Evolutionary conservation across 2,113 vertebrate genomes (phyloP).

Genomic region (Clarias macrocephalus): DNA sequence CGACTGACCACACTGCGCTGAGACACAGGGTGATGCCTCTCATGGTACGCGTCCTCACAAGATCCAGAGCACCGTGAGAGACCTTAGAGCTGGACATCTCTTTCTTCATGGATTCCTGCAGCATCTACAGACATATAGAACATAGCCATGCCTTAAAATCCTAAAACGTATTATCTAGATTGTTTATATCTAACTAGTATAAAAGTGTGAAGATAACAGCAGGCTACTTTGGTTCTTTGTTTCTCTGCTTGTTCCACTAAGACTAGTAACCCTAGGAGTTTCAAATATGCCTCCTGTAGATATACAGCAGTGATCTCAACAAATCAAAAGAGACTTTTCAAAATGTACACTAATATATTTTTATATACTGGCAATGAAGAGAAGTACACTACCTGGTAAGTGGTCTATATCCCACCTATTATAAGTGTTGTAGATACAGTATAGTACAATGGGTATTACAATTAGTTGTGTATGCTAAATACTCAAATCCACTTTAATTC

Average conservation of each 20-base stretch:
- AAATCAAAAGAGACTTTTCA: neutral
- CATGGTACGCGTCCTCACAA: constrained; percentile 71
- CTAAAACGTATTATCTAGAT: neutral
- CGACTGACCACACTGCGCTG: constrained; percentile 72
- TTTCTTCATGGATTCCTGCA: constrained; percentile 76
- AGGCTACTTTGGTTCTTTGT: neutral
- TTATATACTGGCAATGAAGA: neutral
- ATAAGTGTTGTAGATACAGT: neutral
- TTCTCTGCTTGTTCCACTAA: neutral
- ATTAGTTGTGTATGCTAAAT: neutral
- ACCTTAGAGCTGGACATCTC: constrained; percentile 69
- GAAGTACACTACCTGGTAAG: neutral
- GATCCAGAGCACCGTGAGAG: constrained; percentile 64
- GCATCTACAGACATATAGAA: constrained; percentile 62
- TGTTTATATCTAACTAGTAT: neutral
- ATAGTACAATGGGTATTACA: neutral
- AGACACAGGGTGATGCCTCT: constrained; percentile 71
- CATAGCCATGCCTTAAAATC: neutral
- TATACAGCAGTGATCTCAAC: neutral
- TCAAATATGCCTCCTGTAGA: neutral
- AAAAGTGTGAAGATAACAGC: neutral
- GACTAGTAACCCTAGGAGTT: neutral
- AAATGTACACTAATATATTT: neutral
- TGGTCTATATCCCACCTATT: neutral
- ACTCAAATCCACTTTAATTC: neutral